Conservation (phyloP, 1,140 invertebrate species). For the Rhopalosiphum maidis region DNA sequence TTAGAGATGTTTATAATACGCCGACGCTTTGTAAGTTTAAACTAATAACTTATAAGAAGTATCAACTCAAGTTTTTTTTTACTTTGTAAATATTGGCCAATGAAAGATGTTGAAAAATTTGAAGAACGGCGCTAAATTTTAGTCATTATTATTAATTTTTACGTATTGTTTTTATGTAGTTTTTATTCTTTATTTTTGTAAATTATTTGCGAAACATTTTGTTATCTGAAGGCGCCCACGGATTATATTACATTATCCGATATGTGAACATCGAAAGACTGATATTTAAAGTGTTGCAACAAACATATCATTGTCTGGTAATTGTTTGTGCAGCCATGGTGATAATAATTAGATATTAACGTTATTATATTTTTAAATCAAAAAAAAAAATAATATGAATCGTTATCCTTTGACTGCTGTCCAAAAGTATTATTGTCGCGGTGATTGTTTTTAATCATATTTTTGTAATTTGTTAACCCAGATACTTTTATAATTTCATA, state of each 20-base stretch:
- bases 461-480: slow-evolving; percentile 53
- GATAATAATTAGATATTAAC: slow-evolving; percentile 57
- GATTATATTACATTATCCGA: slow-evolving; percentile 51
- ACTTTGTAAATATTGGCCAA: slow-evolving; percentile 34
- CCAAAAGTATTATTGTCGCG: slow-evolving; percentile 55
- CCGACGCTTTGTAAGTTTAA: background rate
- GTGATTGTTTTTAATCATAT: slow-evolving; percentile 51
- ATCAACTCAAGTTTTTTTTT: slow-evolving; percentile 15
- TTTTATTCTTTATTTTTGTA: slow-evolving; percentile 55
- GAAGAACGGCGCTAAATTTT: slow-evolving; percentile 21
- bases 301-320: slow-evolving; percentile 42
- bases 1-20: background rate
- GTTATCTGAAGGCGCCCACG: slow-evolving; percentile 56
- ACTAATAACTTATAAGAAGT: slow-evolving; percentile 19
- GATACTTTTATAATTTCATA: slow-evolving; percentile 39
- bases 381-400: slow-evolving; percentile 49
- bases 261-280: slow-evolving; percentile 56
- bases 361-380: slow-evolving; percentile 55
- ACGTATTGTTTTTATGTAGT: slow-evolving; percentile 54
- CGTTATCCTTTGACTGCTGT: slow-evolving; percentile 55
- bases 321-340: slow-evolving; percentile 55
- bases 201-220: slow-evolving; percentile 45
- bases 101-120: background rate
- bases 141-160: slow-evolving; percentile 55
- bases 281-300: slow-evolving; percentile 55